Evolutionary conservation across 1,140 invertebrate species (phyloP).

Genomic region (Orussus abietinus): DNA sequence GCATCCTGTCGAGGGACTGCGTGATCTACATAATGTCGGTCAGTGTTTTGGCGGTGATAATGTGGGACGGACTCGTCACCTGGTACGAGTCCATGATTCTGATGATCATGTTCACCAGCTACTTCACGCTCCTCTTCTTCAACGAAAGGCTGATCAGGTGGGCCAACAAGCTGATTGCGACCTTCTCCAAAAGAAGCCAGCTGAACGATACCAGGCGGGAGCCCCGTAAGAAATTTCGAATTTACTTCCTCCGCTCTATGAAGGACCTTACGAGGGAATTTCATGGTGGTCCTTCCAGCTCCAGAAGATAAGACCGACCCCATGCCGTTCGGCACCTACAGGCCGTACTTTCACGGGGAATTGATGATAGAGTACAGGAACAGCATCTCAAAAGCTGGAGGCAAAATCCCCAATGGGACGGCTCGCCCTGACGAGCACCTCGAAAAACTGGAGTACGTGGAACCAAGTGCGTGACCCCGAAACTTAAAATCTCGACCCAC

Average conservation of each 20-base stretch:
- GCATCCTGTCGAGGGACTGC: conserved; percentile 81
- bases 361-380: conserved; percentile 33
- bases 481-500: too few species aligned
- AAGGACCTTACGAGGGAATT: too few species aligned
- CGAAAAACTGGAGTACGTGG: conserved; percentile 30
- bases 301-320: too few species aligned
- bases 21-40: conserved; percentile 78
- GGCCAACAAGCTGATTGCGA: conserved; percentile 13
- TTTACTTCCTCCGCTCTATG: too few species aligned
- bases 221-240: too few species aligned
- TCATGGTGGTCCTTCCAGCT: too few species aligned
- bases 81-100: conserved; percentile 75
- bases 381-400: conserved; percentile 26
- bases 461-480: conserved; percentile 39
- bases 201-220: too few species aligned
- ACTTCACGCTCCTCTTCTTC: conserved; percentile 61
- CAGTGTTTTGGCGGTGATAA: conserved; percentile 67
- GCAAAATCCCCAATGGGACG: too few species aligned
- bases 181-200: conserved; percentile 3
- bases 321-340: conserved; percentile 40
- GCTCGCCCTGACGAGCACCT: too few species aligned
- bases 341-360: conserved; percentile 35
- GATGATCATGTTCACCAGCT: conserved; percentile 66
- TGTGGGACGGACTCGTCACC: conserved; percentile 74
- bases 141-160: conserved; percentile 26